phyloP scores from a whole-genome alignment of 2,888 invertebrate species.

The Imbricaverruca yamaguchii region DNA sequence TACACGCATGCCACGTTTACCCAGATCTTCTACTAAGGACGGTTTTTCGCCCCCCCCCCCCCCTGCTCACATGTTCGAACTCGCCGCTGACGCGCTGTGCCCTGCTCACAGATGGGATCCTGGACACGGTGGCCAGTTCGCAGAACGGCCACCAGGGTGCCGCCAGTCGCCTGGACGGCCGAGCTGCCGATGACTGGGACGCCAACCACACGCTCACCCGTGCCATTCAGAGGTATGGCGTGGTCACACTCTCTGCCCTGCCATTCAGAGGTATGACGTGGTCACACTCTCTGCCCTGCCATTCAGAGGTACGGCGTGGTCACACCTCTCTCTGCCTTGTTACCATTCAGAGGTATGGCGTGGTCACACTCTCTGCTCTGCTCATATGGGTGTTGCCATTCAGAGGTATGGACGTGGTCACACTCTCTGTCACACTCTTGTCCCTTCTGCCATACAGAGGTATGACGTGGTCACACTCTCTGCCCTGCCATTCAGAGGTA shows the following conservation, averaged over 20 bases:
- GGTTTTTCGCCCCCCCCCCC: no score
- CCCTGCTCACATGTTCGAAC: no score
- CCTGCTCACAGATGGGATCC: slow-evolving; percentile 11
- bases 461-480: slow-evolving; percentile 45
- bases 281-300: slow-evolving; percentile 45
- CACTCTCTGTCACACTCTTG: neutral
- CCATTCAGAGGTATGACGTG: neutral
- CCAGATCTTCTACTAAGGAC: no score
- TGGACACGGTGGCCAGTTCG: neutral
- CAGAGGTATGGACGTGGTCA: neutral
- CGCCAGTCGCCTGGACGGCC: neutral
- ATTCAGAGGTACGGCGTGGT: neutral
- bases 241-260: slow-evolving; percentile 45
- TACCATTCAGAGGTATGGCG: neutral
- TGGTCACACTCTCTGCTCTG: slow-evolving; percentile 45
- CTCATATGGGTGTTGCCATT: slow-evolving; percentile 46
- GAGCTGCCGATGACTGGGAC: slow-evolving; percentile 51
- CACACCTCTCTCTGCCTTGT: neutral
- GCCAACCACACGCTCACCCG: slow-evolving; percentile 49
- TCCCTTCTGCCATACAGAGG: neutral
- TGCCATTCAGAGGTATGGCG: neutral
- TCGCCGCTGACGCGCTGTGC: neutral
- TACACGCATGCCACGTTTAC: no score
- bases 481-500: neutral
- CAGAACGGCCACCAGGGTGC: slow-evolving; percentile 15